Evolutionary conservation across 64 coral and sea anemone species (phyloP), one percentile per base, ranked within the genome.

Genomic region (Pocillopora verrucosa): DNA sequence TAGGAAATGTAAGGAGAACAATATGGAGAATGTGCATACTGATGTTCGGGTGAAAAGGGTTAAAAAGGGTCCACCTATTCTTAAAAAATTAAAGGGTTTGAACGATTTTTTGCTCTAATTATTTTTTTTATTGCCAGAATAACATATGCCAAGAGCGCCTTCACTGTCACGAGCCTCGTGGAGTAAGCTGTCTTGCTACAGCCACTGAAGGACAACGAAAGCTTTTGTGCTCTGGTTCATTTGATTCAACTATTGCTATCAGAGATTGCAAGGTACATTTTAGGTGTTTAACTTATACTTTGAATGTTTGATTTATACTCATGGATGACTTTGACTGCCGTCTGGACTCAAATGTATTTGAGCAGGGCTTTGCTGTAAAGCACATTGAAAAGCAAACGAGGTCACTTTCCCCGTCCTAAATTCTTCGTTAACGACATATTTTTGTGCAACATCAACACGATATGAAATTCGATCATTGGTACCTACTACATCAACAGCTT

Each of bases 151-250:
- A 91, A 1, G 93, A 95, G n/a, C 90, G 91, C 1, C 74, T 99
- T 13, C 94, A 90, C 19, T 99, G 97, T 15, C 97, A 99, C 19
- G 97, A 99, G 37, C 97, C 97, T 1, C 72, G 88, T 74, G 91
- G 90, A 25, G 90, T 99, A 1, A 99, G 97, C 59, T 99, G 97
- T 59, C 59, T 99, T 17, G 81, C 97, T 9, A 91, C 97, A 6
- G 94, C 97, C 16, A 95, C 93, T 61, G 97, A 95, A 57, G 93
- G 88, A 60, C 91, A 99, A 26, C 89, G 94, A 26, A 88, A 82
- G n/a, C 65, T 99, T 24, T 75, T 99, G 36, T 99, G 97, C 73
- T 93, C 93, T 3, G 97, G 93, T 20, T 99, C 97, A 14, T 99
- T 95, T 74, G 97, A 95, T 77, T 94, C 96, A 1, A 95, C 93